These are phyloP conservation scores for Dryocosmus kuriphilus DNA, from an alignment of 2,888 invertebrate species.

Conservation along the genomic window DNA sequence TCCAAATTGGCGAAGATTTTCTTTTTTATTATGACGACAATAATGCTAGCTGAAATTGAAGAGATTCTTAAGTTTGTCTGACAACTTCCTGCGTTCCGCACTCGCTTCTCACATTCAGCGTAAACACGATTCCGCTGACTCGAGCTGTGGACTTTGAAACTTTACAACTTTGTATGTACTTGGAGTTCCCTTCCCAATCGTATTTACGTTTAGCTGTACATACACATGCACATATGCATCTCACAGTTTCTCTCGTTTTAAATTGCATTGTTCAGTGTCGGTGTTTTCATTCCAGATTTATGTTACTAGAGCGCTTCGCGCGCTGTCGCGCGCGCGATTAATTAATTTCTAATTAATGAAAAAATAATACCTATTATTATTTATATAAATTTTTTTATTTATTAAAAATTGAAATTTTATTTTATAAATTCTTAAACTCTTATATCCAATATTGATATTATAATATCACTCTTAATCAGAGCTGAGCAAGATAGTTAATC, in stretches of 20 bases:
- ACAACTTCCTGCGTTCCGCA: conserved; percentile 17
- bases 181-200: conserved; percentile 33
- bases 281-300: background rate
- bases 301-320: no score
- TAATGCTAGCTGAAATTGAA: conserved; percentile 5
- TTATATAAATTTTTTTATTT: no score
- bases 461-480: no score
- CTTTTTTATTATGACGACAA: conserved; percentile 4
- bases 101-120: conserved; percentile 24
- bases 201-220: conserved; percentile 27
- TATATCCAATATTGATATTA: no score
- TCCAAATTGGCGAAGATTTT: background rate
- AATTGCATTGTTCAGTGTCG: background rate
- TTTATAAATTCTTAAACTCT: no score
- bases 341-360: no score
- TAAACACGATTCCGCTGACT: conserved; percentile 31
- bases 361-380: no score
- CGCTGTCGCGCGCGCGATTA: no score
- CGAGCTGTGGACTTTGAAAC: conserved; percentile 33
- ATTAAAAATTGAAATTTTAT: no score
- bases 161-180: conserved; percentile 32
- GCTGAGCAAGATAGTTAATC: no score
- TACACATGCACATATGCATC: no score
- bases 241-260: conserved; percentile 7
- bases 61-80: conserved; percentile 31